Percentiles rank a stretch among this genome's conserved stretches.
Conservation (phyloP, 2,888 invertebrate species). For the Acanthosepion pharaonis region DNA sequence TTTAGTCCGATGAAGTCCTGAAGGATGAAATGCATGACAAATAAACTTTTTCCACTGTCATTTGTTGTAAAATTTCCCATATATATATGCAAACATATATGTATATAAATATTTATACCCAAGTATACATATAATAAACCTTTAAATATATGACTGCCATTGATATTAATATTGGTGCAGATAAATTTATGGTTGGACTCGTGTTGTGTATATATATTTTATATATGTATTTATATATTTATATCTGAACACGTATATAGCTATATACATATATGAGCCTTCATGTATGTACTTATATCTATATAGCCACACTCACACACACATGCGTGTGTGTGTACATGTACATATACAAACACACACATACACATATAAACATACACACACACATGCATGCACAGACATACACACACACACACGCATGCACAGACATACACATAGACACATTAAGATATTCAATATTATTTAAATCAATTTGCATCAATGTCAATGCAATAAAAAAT, state of each 20-base stretch:
- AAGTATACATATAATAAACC: neutral
- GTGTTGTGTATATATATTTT: neutral
- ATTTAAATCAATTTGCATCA: too few relatives aligned
- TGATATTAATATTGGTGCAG: too few relatives aligned
- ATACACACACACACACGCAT: neutral
- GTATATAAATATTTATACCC: neutral
- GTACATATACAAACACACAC: neutral
- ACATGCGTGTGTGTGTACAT: too few relatives aligned
- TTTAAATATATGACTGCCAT: too few relatives aligned
- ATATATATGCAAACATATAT: neutral
- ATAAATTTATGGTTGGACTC: too few relatives aligned
- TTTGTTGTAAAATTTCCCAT: too few relatives aligned
- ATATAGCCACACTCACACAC: neutral
- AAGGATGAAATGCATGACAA: too few relatives aligned
- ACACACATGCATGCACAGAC: neutral
- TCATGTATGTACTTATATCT: neutral
- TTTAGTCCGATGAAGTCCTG: too few relatives aligned
- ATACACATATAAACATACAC: neutral
- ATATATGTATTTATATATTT: too few relatives aligned
- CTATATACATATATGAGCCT: neutral
- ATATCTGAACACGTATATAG: neutral
- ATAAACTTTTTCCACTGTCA: too few relatives aligned
- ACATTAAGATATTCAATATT: neutral
- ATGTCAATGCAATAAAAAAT: too few relatives aligned
- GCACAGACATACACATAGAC: neutral